Percentiles rank a stretch among this genome's conserved stretches.
These are phyloP conservation scores for Xiphophorus maculatus DNA, from an alignment of 2,113 vertebrate genomes.

Conservation along the genomic window DNA sequence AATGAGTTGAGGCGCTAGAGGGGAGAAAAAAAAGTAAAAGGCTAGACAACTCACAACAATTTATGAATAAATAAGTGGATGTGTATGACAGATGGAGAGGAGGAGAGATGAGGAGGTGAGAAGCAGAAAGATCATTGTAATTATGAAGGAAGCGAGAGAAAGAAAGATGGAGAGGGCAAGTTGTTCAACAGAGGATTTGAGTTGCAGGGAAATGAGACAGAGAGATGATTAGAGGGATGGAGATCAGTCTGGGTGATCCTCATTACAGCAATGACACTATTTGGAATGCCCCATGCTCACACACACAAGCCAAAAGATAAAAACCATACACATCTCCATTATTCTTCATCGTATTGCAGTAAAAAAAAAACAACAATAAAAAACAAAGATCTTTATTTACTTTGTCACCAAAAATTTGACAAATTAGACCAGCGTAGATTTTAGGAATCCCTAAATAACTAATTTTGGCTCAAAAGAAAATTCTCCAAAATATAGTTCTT, in stretches of 20 bases:
- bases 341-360: slow-evolving; percentile 11
- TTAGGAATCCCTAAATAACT: background rate
- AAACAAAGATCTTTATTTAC: background rate
- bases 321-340: background rate
- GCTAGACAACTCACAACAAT: slow-evolving; percentile 36
- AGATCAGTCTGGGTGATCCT: slow-evolving; percentile 46
- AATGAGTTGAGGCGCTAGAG: slow-evolving; percentile 22
- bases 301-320: background rate
- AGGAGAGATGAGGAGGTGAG: slow-evolving; percentile 33
- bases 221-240: slow-evolving; percentile 59
- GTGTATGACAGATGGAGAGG: slow-evolving; percentile 51
- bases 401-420: slow-evolving; percentile 3
- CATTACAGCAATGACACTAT: slow-evolving; percentile 61
- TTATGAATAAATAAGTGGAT: slow-evolving; percentile 46
- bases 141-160: slow-evolving; percentile 32
- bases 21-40: slow-evolving; percentile 9
- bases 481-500: background rate
- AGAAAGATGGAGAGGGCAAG: slow-evolving; percentile 34
- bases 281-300: slow-evolving; percentile 21
- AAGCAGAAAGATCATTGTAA: slow-evolving; percentile 41
- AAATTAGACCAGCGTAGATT: background rate
- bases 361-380: background rate
- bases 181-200: slow-evolving; percentile 26
- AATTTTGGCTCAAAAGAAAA: background rate
- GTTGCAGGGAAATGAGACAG: slow-evolving; percentile 50